A percentile compares a stretch with the other conserved stretches of the same genome.
phyloP scores from a whole-genome alignment of 2,797 vertebrate species.

The Sebastes steindachneri region DNA sequence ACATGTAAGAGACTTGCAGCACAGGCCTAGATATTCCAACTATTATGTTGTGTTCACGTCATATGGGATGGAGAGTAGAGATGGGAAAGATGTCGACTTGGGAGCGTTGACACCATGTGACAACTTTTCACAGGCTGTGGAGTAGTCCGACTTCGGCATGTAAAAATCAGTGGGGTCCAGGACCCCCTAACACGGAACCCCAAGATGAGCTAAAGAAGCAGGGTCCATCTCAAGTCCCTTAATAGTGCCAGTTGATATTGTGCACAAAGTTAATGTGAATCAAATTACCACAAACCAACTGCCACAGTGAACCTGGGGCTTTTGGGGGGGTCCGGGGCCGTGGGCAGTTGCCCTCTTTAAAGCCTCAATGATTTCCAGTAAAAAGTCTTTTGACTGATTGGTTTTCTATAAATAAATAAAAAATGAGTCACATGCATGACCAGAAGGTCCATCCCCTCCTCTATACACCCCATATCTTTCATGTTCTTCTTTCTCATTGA shows the following conservation, averaged over 20 bases:
- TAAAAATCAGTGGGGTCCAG: not conserved
- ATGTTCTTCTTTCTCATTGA: not conserved
- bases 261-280: not conserved
- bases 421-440: not conserved
- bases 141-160: not conserved
- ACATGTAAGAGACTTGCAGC: not conserved
- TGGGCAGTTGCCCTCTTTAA: not conserved
- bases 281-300: not conserved
- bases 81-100: not conserved
- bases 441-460: not conserved
- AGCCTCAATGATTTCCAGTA: not conserved
- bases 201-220: not conserved
- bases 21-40: not conserved
- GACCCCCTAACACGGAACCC: not conserved
- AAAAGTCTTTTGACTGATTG: not conserved
- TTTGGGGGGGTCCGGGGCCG: not conserved
- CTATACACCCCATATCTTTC: not conserved
- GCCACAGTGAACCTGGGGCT: slow-evolving; percentile 12
- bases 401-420: not conserved
- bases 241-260: not conserved
- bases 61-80: not conserved
- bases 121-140: not conserved
- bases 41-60: not conserved
- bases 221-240: not conserved
- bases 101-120: not conserved